Percentiles rank a stretch among this genome's conserved stretches.
Conservation (phyloP, 1,140 invertebrate genomes). For the Tribolium madens region DNA sequence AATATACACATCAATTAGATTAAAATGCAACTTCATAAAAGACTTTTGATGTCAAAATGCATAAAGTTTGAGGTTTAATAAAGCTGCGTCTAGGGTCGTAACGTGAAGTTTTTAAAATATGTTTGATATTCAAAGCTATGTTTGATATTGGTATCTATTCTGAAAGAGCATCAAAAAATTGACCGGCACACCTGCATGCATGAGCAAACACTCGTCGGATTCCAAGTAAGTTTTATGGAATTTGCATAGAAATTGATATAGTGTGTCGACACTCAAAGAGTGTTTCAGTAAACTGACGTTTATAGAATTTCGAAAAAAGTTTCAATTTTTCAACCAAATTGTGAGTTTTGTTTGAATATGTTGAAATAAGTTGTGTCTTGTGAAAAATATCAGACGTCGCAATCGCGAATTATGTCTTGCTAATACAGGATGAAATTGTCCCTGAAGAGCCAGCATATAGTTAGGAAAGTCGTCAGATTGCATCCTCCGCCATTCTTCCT, state of each 20-base stretch:
- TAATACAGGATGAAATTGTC: background rate
- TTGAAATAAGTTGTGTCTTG: background rate
- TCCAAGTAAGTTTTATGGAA: background rate
- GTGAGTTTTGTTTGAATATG: too few species aligned
- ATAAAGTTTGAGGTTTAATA: background rate
- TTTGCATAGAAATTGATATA: background rate
- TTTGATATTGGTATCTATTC: background rate
- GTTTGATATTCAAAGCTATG: background rate
- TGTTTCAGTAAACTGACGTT: background rate
- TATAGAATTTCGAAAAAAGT: background rate
- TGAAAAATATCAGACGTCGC: background rate
- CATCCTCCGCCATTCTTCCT: conserved; percentile 20
- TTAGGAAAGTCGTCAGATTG: conserved; percentile 23
- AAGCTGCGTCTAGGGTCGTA: background rate
- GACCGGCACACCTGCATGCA: background rate
- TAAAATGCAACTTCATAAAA: background rate
- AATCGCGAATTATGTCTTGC: conserved; percentile 3
- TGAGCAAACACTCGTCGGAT: background rate
- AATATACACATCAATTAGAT: background rate
- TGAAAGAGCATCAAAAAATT: background rate
- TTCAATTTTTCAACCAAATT: background rate
- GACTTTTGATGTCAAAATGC: background rate
- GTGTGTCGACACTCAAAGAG: background rate
- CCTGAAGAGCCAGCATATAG: background rate
- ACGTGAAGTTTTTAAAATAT: background rate